Conservation (phyloP, 1,140 invertebrate species). For the Euura saliciscinereae region DNA sequence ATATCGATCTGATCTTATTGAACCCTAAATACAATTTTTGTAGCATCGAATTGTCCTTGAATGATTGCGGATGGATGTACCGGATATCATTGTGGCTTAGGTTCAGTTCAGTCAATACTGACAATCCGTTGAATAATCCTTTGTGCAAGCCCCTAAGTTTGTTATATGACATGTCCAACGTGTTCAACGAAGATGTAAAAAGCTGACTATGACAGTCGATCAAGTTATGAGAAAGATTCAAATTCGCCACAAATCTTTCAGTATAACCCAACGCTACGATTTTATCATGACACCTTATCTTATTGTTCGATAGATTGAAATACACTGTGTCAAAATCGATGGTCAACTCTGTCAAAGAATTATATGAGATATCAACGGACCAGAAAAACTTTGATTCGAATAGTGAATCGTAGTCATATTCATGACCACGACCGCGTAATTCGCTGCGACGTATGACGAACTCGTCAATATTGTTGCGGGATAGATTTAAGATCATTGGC, state of each 20-base stretch:
- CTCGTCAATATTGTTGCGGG: neutral
- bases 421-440: too few species aligned
- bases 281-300: neutral
- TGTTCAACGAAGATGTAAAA: neutral
- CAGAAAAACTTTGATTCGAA: neutral
- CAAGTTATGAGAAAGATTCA: neutral
- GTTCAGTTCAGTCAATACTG: neutral
- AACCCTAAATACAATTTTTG: neutral
- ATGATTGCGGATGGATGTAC: neutral
- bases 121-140: neutral
- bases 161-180: slow-evolving; percentile 1
- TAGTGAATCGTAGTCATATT: neutral
- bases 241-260: too few species aligned
- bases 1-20: neutral
- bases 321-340: neutral
- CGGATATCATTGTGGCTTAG: neutral
- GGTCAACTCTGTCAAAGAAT: neutral
- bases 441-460: too few species aligned
- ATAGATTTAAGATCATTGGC: neutral
- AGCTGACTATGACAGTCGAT: neutral
- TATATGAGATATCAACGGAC: neutral
- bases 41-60: neutral
- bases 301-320: neutral
- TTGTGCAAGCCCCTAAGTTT: neutral
- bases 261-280: neutral